These are phyloP conservation scores for Chelonoidis abingdonii DNA, from an alignment of 2,113 vertebrate species.

Conservation along the genomic window DNA sequence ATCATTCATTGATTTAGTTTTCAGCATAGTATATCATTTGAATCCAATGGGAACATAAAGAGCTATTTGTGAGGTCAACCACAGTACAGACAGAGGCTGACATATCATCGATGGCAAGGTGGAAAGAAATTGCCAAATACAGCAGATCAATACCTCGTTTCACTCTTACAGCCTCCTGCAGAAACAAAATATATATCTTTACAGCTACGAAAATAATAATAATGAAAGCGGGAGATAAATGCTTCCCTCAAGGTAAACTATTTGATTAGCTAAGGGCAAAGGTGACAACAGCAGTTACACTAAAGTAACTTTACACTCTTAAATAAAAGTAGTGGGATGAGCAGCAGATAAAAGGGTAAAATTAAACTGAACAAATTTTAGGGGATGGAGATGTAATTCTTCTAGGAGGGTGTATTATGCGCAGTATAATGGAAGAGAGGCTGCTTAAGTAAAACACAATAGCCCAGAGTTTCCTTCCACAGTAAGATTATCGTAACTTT, in stretches of 20 bases:
- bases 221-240: constrained; percentile 93
- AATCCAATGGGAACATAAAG: constrained; percentile 96
- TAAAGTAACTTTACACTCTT: constrained; percentile 84
- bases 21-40: constrained; percentile 97
- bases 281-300: constrained; percentile 88
- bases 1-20: constrained; percentile 99
- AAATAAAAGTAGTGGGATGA: constrained; percentile 84
- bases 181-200: constrained; percentile 97
- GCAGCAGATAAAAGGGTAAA: constrained; percentile 73
- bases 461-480: background rate
- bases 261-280: constrained; percentile 98
- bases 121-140: constrained; percentile 99
- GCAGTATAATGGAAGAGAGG: background rate
- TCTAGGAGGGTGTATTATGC: background rate
- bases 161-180: constrained; percentile 90
- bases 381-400: constrained; percentile 23
- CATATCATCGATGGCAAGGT: constrained; percentile 94
- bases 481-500: background rate
- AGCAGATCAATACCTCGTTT: constrained; percentile 99
- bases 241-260: constrained; percentile 96
- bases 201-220: constrained; percentile 92
- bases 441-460: background rate
- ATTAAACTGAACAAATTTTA: constrained; percentile 60
- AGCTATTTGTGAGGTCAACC: constrained; percentile 96
- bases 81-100: constrained; percentile 91